Percentiles rank a stretch among this genome's conserved stretches.
phyloP scores from a whole-genome alignment of 2,797 vertebrate genomes.

The Gambusia yucatana region DNA sequence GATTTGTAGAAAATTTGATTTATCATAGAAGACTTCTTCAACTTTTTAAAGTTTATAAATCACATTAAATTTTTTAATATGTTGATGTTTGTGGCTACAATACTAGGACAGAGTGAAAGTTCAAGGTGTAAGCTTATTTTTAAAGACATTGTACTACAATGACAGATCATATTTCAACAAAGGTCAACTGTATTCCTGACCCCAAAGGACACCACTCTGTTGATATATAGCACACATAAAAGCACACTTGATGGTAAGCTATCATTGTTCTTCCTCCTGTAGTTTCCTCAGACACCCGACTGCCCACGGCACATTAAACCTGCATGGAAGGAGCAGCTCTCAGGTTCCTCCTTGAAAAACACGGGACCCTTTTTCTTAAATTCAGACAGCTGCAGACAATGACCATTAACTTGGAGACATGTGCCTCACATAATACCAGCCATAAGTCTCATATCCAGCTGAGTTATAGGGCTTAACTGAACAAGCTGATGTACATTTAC shows the following conservation, averaged over 20 bases:
- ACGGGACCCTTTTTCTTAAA: constrained; percentile 46
- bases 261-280: constrained; percentile 5
- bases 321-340: constrained; percentile 49
- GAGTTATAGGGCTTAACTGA: constrained; percentile 47
- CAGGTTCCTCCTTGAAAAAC: constrained; percentile 45
- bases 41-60: too few relatives aligned
- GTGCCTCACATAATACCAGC: constrained; percentile 49
- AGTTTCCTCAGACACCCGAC: constrained; percentile 36
- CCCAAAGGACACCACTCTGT: constrained; percentile 14
- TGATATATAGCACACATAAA: constrained; percentile 38
- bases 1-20: too few relatives aligned
- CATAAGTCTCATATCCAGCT: constrained; percentile 55
- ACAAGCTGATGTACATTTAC: constrained; percentile 47
- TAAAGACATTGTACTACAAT: neutral
- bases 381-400: constrained; percentile 65
- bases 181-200: constrained; percentile 24
- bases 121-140: neutral
- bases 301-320: constrained; percentile 56
- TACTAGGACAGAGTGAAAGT: neutral
- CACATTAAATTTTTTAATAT: neutral
- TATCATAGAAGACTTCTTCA: too few relatives aligned
- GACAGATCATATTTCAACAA: constrained; percentile 14
- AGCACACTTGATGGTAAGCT: constrained; percentile 28
- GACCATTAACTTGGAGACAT: constrained; percentile 56
- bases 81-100: neutral